phyloP scores from a whole-genome alignment of 2,113 vertebrate species.

The Vanacampus margaritifer region DNA sequence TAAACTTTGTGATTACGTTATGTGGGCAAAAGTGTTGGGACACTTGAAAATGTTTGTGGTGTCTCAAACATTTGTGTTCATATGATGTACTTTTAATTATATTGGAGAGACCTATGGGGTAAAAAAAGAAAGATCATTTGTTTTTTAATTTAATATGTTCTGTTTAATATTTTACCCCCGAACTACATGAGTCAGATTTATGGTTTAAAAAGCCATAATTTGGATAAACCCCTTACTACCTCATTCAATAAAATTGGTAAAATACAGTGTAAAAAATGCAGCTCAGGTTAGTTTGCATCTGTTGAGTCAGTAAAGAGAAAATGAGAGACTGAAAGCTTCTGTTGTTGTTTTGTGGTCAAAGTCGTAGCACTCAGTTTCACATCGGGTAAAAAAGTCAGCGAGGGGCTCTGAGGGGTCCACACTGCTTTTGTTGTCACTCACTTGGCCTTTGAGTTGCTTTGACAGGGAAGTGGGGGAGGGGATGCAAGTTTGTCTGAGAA shows the following conservation, averaged over 20 bases:
- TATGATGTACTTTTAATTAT: not conserved
- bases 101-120: not conserved
- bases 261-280: not conserved
- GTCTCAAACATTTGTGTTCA: not conserved
- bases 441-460: constrained; percentile 12
- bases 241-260: constrained; percentile 39
- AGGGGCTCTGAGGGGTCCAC: constrained; percentile 26
- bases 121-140: not conserved
- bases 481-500: not conserved
- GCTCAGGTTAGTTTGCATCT: constrained; percentile 31
- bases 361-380: constrained; percentile 29
- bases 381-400: constrained; percentile 50
- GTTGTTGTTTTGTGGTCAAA: constrained; percentile 24
- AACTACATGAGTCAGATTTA: not conserved
- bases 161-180: not conserved
- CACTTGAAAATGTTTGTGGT: too few relatives aligned
- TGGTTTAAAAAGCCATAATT: constrained; percentile 34
- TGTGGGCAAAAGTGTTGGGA: not conserved
- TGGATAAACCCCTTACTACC: constrained; percentile 52
- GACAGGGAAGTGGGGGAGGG: constrained; percentile 5
- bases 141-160: too few relatives aligned
- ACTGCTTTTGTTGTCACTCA: constrained; percentile 24
- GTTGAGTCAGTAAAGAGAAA: constrained; percentile 18
- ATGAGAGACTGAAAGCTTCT: constrained; percentile 2
- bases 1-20: too few relatives aligned